Evolutionary conservation across 1,140 invertebrate species (phyloP), one percentile per base, ranked within the genome.

Genomic region (Sinonovacula constricta): DNA sequence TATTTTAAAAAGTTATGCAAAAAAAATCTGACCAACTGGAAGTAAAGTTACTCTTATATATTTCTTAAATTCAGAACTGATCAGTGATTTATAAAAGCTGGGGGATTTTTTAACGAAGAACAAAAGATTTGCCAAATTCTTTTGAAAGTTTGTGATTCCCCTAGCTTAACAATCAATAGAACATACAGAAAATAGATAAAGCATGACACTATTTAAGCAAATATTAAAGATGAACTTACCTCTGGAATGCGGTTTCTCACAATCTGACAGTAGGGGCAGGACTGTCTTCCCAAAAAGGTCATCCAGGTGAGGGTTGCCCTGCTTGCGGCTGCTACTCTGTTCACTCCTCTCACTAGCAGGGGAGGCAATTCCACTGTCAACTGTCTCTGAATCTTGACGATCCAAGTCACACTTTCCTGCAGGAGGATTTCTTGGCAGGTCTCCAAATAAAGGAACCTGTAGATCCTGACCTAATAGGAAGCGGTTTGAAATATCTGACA

Each of bases 361-460:
- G 14, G 71, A 74, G 24, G 36, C 39, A 22, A 74, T 65, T 1
- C 71, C 71, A 74, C 71, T 74, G 22, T 74, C 71, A n/a, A 63
- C 18, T n/a, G 71, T 74, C 14, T 70, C 68, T 2, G 68, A 70
- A 31, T 56, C 49, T 51, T 70, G 68, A 30, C 68, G 53, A 12
- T 30, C 33, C n/a, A 70, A 24, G 1, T 59, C 39, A 45, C 39
- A 45, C 39, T 45, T 45, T 45, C 7, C 18, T 10, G 7, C 39
- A 7, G 18, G 7, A 45, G 39, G 7, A n/a, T n/a, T n/a, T n/a
- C n/a, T n/a, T 45, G 7, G 7, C 18, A 45, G 7, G 18, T 45
- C 39, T 45, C 39, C 39, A 45, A 45, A 45, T 18, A 45, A 18
- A 45, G 39, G 39, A 45, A 45, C 39, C 39, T 45, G 39, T 45